Conservation (phyloP, 2,113 vertebrate species). For the human (Homo sapiens) region DNA sequence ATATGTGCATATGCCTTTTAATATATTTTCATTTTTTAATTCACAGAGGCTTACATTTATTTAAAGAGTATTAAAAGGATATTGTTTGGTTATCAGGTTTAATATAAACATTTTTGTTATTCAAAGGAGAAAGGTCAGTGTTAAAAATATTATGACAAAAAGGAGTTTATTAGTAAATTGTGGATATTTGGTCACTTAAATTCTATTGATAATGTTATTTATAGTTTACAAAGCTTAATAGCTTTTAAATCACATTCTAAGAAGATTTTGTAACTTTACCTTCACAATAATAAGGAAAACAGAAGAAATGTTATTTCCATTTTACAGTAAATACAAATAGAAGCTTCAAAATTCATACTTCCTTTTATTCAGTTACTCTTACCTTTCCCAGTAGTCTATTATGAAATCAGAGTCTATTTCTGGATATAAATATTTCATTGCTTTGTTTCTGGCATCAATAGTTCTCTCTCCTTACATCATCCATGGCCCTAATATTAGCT, state of each 20-base stretch:
- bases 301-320: neutral
- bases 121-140: neutral
- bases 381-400: neutral
- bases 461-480: neutral
- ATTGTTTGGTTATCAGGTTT: neutral
- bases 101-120: neutral
- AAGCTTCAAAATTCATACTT: neutral
- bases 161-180: neutral
- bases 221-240: neutral
- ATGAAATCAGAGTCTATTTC: neutral
- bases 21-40: slow-evolving; percentile 2
- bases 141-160: neutral
- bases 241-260: slow-evolving; percentile 16
- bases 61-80: neutral
- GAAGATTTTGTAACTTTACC: neutral
- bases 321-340: slow-evolving; percentile 11
- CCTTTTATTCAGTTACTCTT: neutral
- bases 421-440: no score
- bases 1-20: neutral
- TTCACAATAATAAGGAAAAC: neutral
- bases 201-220: slow-evolving; percentile 19
- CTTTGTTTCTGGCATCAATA: neutral
- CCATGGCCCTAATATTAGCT: neutral
- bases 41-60: neutral
- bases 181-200: neutral